Percentiles rank a stretch among this genome's conserved stretches.
phyloP scores from a whole-genome alignment of 2,797 vertebrate genomes.

The Sebastes vulpes region DNA sequence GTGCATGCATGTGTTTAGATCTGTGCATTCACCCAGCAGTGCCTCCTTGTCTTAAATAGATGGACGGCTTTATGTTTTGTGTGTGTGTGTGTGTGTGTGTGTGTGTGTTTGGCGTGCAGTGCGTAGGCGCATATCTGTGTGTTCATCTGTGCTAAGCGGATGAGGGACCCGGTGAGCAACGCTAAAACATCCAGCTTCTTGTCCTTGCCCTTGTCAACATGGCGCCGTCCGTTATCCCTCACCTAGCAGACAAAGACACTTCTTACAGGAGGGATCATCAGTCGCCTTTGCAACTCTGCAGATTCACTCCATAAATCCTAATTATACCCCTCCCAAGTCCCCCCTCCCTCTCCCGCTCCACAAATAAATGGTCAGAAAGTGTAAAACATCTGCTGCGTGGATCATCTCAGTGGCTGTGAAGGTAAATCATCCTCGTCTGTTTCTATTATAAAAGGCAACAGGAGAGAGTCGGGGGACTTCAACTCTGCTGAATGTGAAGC shows the following conservation, averaged over 20 bases:
- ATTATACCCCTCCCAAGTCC: slow-evolving; percentile 88
- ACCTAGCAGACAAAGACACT: slow-evolving; percentile 92
- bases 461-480: slow-evolving; percentile 62
- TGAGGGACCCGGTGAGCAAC: slow-evolving; percentile 71
- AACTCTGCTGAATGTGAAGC: slow-evolving; percentile 62
- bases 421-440: slow-evolving; percentile 91
- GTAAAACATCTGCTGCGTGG: slow-evolving; percentile 98
- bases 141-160: slow-evolving; percentile 72
- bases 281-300: slow-evolving; percentile 97
- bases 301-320: slow-evolving; percentile 99
- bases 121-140: slow-evolving; percentile 46
- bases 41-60: slow-evolving; percentile 23
- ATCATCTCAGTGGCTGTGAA: slow-evolving; percentile 93
- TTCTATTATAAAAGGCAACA: slow-evolving; percentile 72
- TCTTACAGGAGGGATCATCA: slow-evolving; percentile 91
- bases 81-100: slow-evolving; percentile 17
- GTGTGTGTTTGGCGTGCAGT: slow-evolving; percentile 22
- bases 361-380: slow-evolving; percentile 99
- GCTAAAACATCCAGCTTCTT: slow-evolving; percentile 85
- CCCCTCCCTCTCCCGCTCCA: slow-evolving; percentile 73
- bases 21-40: slow-evolving; percentile 7
- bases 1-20: background rate
- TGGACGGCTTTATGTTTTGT: background rate
- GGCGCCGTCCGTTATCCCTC: slow-evolving; percentile 94
- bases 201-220: slow-evolving; percentile 94